Conservation (phyloP, 2,113 vertebrate species). For the Stegastes partitus region DNA sequence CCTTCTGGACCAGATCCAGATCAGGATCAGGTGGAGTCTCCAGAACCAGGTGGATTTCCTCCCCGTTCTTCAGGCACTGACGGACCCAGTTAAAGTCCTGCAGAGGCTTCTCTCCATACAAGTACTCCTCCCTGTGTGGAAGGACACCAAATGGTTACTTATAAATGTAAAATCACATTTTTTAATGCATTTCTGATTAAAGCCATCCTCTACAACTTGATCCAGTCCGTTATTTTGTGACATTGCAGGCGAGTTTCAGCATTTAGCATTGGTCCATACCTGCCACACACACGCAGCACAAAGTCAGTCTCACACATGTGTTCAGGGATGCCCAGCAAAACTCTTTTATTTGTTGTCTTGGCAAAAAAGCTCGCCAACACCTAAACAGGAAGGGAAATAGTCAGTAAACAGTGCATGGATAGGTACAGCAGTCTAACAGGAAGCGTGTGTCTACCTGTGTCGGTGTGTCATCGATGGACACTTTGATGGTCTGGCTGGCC, state of each 20-base stretch:
- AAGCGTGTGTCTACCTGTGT: slow-evolving; percentile 75
- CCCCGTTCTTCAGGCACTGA: slow-evolving; percentile 94
- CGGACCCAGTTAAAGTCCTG: slow-evolving; percentile 96
- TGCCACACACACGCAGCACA: slow-evolving; percentile 94
- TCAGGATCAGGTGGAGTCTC: slow-evolving; percentile 88
- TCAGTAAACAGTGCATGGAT: neutral
- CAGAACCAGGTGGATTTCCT: slow-evolving; percentile 95
- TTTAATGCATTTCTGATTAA: neutral
- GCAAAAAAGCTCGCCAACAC: slow-evolving; percentile 88
- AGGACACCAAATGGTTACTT: neutral
- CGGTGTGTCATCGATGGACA: slow-evolving; percentile 92
- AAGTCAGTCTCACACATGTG: slow-evolving; percentile 90
- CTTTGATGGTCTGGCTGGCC: slow-evolving; percentile 95
- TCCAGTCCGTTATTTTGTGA: neutral
- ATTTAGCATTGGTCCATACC: slow-evolving; percentile 60
- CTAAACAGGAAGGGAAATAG: slow-evolving; percentile 72
- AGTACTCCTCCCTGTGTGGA: slow-evolving; percentile 89
- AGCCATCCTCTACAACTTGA: neutral
- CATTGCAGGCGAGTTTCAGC: neutral
- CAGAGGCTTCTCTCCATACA: slow-evolving; percentile 91
- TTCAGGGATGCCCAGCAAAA: slow-evolving; percentile 91
- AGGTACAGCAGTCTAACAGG: accelerated
- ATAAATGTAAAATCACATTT: neutral
- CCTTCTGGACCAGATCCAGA: slow-evolving; percentile 91
- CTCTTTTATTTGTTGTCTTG: slow-evolving; percentile 93